phyloP scores from a whole-genome alignment of 2,888 invertebrate genomes.

The Micoletzkya japonica region DNA sequence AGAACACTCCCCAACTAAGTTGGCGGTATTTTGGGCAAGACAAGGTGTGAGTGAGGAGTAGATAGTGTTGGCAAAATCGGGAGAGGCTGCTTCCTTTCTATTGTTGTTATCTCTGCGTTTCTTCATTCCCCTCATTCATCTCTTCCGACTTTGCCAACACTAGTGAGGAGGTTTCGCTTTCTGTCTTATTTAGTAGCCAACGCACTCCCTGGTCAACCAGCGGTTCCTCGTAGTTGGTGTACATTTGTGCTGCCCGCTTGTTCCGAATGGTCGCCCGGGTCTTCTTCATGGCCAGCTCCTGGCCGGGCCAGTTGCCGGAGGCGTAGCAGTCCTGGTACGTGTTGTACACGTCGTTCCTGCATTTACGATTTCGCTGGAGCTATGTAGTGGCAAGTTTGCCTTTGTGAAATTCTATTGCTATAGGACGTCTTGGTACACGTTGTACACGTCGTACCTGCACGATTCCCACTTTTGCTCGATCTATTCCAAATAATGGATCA shows the following conservation, averaged over 20 bases:
- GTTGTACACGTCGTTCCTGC: constrained; percentile 53
- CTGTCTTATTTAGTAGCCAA: neutral
- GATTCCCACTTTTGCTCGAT: neutral
- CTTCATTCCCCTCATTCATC: neutral
- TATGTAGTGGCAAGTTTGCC: too few species aligned
- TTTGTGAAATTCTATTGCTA: too few species aligned
- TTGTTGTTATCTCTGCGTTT: neutral
- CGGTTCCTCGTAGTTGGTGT: constrained; percentile 35
- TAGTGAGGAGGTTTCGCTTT: neutral
- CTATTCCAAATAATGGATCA: neutral
- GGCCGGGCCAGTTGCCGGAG: constrained; percentile 35
- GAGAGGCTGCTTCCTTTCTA: neutral
- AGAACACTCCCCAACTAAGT: too few species aligned
- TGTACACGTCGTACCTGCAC: constrained; percentile 52
- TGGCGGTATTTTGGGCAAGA: too few species aligned
- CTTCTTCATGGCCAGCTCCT: neutral
- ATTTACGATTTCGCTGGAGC: too few species aligned
- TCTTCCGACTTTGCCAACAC: neutral
- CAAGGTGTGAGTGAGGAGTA: too few species aligned
- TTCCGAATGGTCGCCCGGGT: neutral
- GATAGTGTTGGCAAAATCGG: too few species aligned
- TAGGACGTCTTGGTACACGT: constrained; percentile 51
- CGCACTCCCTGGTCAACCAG: constrained; percentile 48
- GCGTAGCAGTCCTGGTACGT: constrained; percentile 51
- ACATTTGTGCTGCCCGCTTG: constrained; percentile 28